These are phyloP conservation scores for Nasua narica DNA, from an alignment of 2,797 vertebrate genomes.

Conservation along the genomic window DNA sequence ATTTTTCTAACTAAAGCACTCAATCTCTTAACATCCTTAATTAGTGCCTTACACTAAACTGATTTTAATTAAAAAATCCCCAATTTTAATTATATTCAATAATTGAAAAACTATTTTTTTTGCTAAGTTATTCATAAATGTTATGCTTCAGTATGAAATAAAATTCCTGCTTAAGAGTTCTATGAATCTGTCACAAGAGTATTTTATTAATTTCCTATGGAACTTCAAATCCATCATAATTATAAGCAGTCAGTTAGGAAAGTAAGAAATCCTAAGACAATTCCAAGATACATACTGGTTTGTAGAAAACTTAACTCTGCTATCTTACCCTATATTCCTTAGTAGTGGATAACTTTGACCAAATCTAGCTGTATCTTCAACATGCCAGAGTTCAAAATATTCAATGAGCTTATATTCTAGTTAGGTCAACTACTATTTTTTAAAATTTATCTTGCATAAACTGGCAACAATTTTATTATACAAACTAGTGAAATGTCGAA, in stretches of 20 bases:
- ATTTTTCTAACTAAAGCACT: constrained; percentile 19
- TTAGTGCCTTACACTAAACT: background rate
- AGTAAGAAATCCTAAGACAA: constrained; percentile 11
- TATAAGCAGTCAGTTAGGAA: background rate
- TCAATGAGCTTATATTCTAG: background rate
- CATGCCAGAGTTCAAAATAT: background rate
- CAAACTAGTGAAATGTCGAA: background rate
- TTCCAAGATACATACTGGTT: background rate
- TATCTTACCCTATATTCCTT: background rate
- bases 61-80: background rate
- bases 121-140: background rate
- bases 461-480: background rate
- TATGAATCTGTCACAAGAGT: background rate
- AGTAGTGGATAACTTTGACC: background rate
- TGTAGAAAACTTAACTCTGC: background rate
- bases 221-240: constrained; percentile 41
- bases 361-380: background rate
- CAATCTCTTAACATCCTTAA: background rate
- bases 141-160: background rate
- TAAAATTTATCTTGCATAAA: constrained; percentile 4
- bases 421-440: background rate
- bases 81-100: constrained; percentile 8
- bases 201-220: background rate
- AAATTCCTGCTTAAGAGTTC: constrained; percentile 30
- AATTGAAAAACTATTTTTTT: constrained; percentile 25